phyloP scores from a whole-genome alignment of 92 coral and sea anemone species.

The Paramuricea clavata region DNA sequence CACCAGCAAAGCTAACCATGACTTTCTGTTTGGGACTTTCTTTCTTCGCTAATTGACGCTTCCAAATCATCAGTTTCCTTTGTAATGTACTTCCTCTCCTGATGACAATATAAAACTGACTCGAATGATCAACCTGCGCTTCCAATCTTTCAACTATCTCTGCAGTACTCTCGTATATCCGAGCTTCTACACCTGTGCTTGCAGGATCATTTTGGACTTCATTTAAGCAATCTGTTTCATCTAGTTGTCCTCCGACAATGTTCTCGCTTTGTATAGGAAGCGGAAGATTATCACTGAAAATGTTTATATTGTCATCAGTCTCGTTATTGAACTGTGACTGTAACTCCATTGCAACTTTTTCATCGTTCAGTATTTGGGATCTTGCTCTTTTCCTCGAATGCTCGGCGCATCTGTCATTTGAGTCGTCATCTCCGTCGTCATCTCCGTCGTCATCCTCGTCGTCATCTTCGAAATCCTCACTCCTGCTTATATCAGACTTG shows the following conservation, averaged over 20 bases:
- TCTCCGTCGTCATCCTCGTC: no score
- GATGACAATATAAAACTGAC: no score
- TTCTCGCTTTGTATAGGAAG: neutral
- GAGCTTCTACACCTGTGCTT: neutral
- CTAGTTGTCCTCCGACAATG: neutral
- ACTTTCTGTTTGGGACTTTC: constrained; percentile 8
- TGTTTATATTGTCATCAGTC: neutral
- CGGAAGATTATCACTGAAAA: neutral
- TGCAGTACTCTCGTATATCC: no score
- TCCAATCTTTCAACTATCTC: no score
- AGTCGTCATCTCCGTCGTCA: no score
- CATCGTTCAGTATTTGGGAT: constrained; percentile 6
- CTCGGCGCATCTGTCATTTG: neutral
- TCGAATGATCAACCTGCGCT: no score
- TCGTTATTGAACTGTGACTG: constrained; percentile 33
- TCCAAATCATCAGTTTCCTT: no score
- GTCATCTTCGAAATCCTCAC: constrained; percentile 18
- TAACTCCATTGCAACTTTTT: constrained; percentile 13
- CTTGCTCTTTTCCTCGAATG: neutral
- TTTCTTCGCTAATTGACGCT: constrained; percentile 39
- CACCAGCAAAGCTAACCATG: constrained; percentile 49
- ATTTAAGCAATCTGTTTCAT: neutral
- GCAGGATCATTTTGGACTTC: neutral
- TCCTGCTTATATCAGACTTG: neutral
- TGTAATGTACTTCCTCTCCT: no score